A percentile compares a stretch with the other conserved stretches of the same genome.
These are phyloP conservation scores for Teleogryllus oceanicus DNA, from an alignment of 2,888 invertebrate species.

Conservation along the genomic window DNA sequence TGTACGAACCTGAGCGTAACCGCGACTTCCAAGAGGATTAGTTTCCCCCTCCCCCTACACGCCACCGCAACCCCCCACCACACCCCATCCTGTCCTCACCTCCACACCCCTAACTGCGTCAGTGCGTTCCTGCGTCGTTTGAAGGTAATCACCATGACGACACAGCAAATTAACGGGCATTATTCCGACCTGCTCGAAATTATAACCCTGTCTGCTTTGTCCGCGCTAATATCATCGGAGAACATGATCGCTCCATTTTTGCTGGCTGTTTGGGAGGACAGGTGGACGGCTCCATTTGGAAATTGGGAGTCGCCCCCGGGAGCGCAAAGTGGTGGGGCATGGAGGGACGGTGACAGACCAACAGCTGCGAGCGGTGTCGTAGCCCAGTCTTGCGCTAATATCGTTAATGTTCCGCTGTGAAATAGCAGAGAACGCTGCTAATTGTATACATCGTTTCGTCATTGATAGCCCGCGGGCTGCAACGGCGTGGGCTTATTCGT, in stretches of 20 bases:
- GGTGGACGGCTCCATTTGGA: neutral
- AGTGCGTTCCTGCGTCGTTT: neutral
- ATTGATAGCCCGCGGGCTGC: neutral
- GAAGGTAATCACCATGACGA: neutral
- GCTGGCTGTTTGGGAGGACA: neutral
- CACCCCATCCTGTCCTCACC: no score
- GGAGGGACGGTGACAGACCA: neutral
- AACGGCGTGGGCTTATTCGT: neutral
- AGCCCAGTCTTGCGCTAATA: neutral
- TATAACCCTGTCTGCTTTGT: neutral
- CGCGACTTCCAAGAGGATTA: no score
- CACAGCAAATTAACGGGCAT: neutral
- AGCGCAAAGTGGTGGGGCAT: neutral
- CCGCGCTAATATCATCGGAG: neutral
- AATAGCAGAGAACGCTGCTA: neutral
- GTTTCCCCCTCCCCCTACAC: no score
- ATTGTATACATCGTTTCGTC: neutral
- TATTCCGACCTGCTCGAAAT: neutral
- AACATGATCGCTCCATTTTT: neutral
- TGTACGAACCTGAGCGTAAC: no score
- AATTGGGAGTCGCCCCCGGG: neutral
- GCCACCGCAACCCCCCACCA: no score
- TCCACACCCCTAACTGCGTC: neutral
- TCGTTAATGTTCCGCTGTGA: neutral
- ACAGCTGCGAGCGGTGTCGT: neutral